These are phyloP conservation scores for Stramonita haemastoma DNA, from an alignment of 2,888 invertebrate genomes.

Conservation along the genomic window DNA sequence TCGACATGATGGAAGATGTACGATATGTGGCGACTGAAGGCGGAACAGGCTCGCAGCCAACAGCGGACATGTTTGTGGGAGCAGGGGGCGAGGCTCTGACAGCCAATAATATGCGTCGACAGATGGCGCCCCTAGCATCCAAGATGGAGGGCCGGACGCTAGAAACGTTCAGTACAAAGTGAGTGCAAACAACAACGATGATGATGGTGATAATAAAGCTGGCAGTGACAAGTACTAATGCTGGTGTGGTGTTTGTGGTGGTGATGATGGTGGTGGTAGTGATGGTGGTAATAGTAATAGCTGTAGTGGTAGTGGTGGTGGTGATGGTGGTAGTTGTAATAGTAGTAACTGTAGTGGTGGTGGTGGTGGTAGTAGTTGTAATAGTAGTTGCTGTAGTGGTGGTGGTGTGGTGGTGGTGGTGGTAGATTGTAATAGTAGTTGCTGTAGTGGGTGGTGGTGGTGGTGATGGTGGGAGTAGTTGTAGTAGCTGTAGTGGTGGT, in stretches of 20 bases:
- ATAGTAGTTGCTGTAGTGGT: no score
- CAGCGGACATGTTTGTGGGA: not conserved
- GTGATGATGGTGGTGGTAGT: not conserved
- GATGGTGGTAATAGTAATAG: no score
- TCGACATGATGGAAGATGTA: constrained; percentile 8
- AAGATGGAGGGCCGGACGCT: not conserved
- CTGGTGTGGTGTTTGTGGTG: not conserved
- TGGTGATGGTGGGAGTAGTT: no score
- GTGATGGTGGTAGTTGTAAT: no score
- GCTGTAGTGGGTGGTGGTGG: no score
- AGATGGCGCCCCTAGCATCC: not conserved
- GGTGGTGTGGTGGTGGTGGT: no score
- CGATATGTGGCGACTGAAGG: not conserved
- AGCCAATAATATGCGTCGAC: not conserved
- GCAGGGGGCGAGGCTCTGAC: not conserved
- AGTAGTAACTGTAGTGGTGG: not conserved
- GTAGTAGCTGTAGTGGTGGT: no score
- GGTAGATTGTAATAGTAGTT: no score
- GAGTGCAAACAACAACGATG: no score
- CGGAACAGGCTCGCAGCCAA: not conserved
- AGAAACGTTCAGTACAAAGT: not conserved
- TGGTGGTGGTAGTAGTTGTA: not conserved
- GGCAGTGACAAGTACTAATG: no score
- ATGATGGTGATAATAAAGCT: no score
- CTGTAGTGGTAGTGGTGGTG: no score